phyloP scores from a whole-genome alignment of 2,797 vertebrate species.

The Nyctalus aviator region DNA sequence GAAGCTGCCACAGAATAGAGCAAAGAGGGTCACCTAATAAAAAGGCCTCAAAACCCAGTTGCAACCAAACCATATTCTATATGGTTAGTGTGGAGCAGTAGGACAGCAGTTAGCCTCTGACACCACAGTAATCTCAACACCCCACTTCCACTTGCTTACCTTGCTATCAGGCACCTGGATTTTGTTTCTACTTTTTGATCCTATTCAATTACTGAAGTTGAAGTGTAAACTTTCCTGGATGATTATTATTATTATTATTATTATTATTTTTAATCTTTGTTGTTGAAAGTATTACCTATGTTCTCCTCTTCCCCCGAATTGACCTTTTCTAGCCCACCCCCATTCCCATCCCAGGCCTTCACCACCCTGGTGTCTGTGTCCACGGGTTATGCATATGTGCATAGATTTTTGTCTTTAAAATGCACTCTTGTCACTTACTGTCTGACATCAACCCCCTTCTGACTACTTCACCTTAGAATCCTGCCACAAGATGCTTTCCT shows the following conservation, averaged over 20 bases:
- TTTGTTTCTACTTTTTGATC: conserved; percentile 11
- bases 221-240: not conserved
- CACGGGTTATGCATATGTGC: too few relatives aligned
- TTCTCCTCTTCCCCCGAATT: too few relatives aligned
- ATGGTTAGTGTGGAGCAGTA: not conserved
- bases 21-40: not conserved
- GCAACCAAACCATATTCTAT: not conserved
- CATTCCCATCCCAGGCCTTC: too few relatives aligned
- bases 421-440: not conserved
- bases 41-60: not conserved
- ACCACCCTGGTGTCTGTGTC: too few relatives aligned
- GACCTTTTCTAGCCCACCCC: too few relatives aligned
- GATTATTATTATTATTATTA: too few relatives aligned
- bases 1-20: not conserved
- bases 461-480: not conserved
- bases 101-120: not conserved
- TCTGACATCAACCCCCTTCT: not conserved
- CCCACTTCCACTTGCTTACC: not conserved
- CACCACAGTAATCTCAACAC: not conserved
- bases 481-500: not conserved
- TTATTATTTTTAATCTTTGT: too few relatives aligned
- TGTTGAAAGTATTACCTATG: too few relatives aligned
- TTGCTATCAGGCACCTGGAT: not conserved
- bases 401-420: conserved; percentile 7
- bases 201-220: not conserved